A percentile compares a stretch with the other conserved stretches of the same genome.
These are phyloP conservation scores for Goniozus legneri DNA, from an alignment of 1,140 invertebrate species.

Conservation along the genomic window DNA sequence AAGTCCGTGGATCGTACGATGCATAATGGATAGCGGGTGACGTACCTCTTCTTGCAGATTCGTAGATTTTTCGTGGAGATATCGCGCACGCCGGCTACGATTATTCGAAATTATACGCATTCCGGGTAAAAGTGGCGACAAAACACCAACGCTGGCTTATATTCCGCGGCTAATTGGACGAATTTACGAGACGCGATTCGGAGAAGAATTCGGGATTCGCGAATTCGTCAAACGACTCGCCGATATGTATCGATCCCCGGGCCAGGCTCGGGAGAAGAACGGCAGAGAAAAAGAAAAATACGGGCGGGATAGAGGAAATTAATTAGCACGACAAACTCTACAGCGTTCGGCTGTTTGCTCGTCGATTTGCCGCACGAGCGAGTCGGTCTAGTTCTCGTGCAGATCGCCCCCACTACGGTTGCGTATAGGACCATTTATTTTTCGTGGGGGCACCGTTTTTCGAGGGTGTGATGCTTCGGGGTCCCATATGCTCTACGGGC, in stretches of 20 bases:
- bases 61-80: background rate
- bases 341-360: conserved; percentile 44
- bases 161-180: background rate
- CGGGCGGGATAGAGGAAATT: conserved; percentile 31
- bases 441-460: conserved; percentile 37
- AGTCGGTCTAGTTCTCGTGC: conserved; percentile 32
- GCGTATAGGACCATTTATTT: conserved; percentile 47
- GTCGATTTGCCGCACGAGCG: conserved; percentile 46
- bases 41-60: background rate
- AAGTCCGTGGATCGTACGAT: too few relatives aligned
- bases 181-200: background rate
- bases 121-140: background rate
- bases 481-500: conserved; percentile 48
- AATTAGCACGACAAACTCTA: conserved; percentile 49
- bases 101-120: conserved; percentile 14
- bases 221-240: background rate
- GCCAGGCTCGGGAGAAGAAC: too few relatives aligned
- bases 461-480: conserved; percentile 49
- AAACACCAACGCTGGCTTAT: background rate
- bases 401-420: conserved; percentile 16
- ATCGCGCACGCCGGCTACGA: background rate
- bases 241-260: background rate
- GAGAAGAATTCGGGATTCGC: background rate
- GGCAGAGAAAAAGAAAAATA: background rate
- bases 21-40: too few relatives aligned